phyloP scores from a whole-genome alignment of 2,113 vertebrate genomes.

The Psilopsiagon aurifrons region DNA sequence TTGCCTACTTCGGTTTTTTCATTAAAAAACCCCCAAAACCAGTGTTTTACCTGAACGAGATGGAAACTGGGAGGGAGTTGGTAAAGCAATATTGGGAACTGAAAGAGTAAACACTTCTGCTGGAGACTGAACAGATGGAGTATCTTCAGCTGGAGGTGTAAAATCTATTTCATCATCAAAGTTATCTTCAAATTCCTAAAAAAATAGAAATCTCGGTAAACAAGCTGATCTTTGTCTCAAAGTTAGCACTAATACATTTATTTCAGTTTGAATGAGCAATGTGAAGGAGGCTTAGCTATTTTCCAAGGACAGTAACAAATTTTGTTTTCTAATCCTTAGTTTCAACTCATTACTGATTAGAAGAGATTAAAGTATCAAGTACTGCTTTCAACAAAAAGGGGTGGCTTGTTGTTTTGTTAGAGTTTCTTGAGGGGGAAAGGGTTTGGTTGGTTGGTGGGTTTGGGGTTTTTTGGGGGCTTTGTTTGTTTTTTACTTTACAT shows the following conservation, averaged over 20 bases:
- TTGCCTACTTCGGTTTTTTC: neutral
- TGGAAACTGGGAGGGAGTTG: slow-evolving; percentile 88
- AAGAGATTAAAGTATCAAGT: neutral
- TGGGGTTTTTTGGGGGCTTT: neutral
- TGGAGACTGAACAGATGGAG: slow-evolving; percentile 92
- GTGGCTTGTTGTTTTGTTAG: neutral
- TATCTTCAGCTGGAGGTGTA: slow-evolving; percentile 97
- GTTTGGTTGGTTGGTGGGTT: neutral
- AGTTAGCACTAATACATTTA: neutral
- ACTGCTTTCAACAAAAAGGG: neutral
- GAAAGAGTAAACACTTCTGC: slow-evolving; percentile 96
- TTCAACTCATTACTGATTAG: neutral
- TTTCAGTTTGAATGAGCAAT: neutral
- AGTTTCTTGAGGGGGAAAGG: neutral
- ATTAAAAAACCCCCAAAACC: neutral
- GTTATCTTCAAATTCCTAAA: slow-evolving; percentile 97
- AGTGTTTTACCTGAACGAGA: slow-evolving; percentile 81
- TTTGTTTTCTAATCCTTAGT: neutral
- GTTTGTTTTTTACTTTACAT: neutral
- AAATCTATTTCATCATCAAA: slow-evolving; percentile 98
- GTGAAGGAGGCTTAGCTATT: neutral
- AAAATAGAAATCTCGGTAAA: neutral
- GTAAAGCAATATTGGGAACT: slow-evolving; percentile 86
- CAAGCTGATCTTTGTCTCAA: neutral
- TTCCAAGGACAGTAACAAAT: neutral